phyloP scores from a whole-genome alignment of 1,140 invertebrate genomes.

The Drosophila navojoa region DNA sequence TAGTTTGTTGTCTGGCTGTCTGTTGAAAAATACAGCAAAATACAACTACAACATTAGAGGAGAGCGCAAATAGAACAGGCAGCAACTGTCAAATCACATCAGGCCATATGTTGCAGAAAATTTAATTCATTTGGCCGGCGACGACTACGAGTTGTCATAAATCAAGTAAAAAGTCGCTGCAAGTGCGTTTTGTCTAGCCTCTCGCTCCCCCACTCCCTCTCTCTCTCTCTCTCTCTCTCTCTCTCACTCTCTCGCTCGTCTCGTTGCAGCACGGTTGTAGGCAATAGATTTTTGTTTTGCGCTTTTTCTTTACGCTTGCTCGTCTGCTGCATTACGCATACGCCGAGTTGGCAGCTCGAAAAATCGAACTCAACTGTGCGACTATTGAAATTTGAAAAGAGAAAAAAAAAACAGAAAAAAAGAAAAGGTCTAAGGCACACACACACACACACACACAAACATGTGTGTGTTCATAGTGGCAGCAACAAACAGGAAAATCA shows the following conservation, averaged over 20 bases:
- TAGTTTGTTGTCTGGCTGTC: slow-evolving; percentile 33
- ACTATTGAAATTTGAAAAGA: slow-evolving; percentile 5
- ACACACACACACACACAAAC: not conserved
- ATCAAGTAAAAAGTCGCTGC: slow-evolving; percentile 8
- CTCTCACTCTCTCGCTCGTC: too few relatives aligned
- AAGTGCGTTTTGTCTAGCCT: not conserved
- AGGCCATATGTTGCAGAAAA: slow-evolving; percentile 38
- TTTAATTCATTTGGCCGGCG: slow-evolving; percentile 24
- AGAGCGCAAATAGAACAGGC: not conserved
- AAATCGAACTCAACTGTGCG: slow-evolving; percentile 19
- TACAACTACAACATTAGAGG: not conserved
- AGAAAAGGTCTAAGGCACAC: not conserved
- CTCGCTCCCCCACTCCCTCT: too few relatives aligned
- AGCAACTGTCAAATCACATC: slow-evolving; percentile 29
- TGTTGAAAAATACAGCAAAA: not conserved
- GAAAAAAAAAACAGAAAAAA: not conserved
- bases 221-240: not conserved
- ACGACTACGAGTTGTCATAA: slow-evolving; percentile 21
- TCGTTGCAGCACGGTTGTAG: slow-evolving; percentile 29
- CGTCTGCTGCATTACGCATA: slow-evolving; percentile 28
- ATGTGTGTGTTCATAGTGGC: not conserved
- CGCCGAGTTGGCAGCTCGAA: slow-evolving; percentile 16
- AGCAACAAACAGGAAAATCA: slow-evolving; percentile 45
- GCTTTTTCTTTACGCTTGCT: not conserved
- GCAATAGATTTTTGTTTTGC: slow-evolving; percentile 34